Evolutionary conservation across 2,113 vertebrate species (phyloP).

Genomic region (Peromyscus leucopus): DNA sequence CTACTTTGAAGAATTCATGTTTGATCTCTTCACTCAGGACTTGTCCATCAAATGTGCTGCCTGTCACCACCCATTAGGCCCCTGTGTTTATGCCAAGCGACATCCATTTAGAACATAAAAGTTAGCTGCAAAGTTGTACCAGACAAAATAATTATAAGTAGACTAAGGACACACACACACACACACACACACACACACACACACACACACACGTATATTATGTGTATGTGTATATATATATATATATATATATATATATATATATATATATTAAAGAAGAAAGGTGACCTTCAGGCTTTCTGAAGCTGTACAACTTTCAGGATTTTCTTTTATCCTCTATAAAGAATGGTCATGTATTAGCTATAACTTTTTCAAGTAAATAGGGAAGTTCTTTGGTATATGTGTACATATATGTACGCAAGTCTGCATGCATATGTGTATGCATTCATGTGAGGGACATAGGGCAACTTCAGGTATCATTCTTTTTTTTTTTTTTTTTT

Average conservation of each 20-base stretch:
- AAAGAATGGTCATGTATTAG: neutral
- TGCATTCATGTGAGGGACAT: no score
- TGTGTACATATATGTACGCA: no score
- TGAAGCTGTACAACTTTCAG: neutral
- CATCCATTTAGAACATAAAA: constrained; percentile 57
- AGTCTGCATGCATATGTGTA: neutral
- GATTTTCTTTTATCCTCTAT: constrained; percentile 41
- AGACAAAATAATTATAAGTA: constrained; percentile 49
- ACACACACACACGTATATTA: no score
- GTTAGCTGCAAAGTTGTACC: neutral
- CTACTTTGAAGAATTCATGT: constrained; percentile 54
- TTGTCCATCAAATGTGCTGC: constrained; percentile 51
- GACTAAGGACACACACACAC: neutral
- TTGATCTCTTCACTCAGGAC: constrained; percentile 53
- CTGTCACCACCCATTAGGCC: constrained; percentile 28
- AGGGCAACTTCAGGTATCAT: neutral
- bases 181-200: no score
- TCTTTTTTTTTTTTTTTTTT: no score
- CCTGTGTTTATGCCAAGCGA: constrained; percentile 15
- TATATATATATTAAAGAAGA: neutral
- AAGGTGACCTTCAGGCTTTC: neutral
- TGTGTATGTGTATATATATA: no score
- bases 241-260: no score
- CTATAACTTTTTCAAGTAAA: neutral
- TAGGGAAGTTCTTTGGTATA: neutral